phyloP scores from a whole-genome alignment of 1,140 invertebrate species.

The Bursaphelenchus mucronatus region DNA sequence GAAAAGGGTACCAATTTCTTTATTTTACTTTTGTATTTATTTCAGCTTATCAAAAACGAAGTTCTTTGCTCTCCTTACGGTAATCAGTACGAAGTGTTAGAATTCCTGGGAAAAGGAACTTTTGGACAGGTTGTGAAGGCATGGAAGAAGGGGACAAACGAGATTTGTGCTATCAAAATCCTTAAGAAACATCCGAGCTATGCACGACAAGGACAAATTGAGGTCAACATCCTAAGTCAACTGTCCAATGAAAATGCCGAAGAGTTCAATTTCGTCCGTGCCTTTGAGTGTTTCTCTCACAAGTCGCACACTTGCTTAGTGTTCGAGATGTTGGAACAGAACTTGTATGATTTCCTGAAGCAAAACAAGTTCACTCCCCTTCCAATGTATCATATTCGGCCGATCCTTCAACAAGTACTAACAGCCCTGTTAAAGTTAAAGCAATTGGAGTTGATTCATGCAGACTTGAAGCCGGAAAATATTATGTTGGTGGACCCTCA shows the following conservation, averaged over 20 bases:
- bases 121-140: conserved; percentile 99
- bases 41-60: conserved; percentile 60
- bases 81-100: conserved; percentile 83
- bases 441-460: conserved; percentile 97
- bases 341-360: conserved; percentile 98
- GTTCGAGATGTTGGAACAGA: conserved; percentile 99
- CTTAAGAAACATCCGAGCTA: conserved; percentile 99
- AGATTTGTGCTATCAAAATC: conserved; percentile 99
- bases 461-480: conserved; percentile 98
- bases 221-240: conserved; percentile 92
- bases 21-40: conserved; percentile 21
- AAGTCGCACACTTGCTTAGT: conserved; percentile 99
- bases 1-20: conserved; percentile 4
- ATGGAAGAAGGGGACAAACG: conserved; percentile 99
- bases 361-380: conserved; percentile 84
- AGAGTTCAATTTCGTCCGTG: conserved; percentile 94
- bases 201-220: conserved; percentile 97
- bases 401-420: conserved; percentile 95
- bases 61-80: conserved; percentile 58
- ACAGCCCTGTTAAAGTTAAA: conserved; percentile 95
- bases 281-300: conserved; percentile 98
- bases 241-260: conserved; percentile 98
- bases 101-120: conserved; percentile 91
- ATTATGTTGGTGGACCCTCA: conserved; percentile 98
- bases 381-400: conserved; percentile 93